phyloP scores from a whole-genome alignment of 2,888 invertebrate species.

The Melanostoma scalare region DNA sequence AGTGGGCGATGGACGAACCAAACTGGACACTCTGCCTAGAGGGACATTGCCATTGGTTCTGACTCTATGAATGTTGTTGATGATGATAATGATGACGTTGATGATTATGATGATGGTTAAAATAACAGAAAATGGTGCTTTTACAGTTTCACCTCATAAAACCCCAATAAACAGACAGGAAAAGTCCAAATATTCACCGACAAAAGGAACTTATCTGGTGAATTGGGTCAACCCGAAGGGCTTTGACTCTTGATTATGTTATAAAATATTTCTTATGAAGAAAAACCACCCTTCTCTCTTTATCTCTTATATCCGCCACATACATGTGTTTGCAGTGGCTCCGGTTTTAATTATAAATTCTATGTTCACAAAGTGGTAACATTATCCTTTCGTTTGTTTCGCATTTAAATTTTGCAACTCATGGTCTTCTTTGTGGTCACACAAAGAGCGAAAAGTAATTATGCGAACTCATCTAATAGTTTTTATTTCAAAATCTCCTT shows the following conservation, averaged over 20 bases:
- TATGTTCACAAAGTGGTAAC: slow-evolving; percentile 14
- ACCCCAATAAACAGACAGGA: slow-evolving; percentile 43
- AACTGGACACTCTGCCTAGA: slow-evolving; percentile 17
- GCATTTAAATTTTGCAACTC: neutral
- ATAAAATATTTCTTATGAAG: slow-evolving; percentile 18
- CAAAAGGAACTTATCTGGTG: slow-evolving; percentile 28
- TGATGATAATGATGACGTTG: neutral
- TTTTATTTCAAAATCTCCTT: slow-evolving; percentile 2
- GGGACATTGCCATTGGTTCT: neutral
- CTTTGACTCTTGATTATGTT: slow-evolving; percentile 29
- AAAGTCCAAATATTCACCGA: neutral
- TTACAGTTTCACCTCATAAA: slow-evolving; percentile 63
- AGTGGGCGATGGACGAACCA: slow-evolving; percentile 50
- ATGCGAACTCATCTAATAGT: slow-evolving; percentile 23
- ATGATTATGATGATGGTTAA: slow-evolving; percentile 19
- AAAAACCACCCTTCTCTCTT: neutral
- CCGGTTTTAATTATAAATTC: slow-evolving; percentile 36
- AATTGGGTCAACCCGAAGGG: slow-evolving; percentile 30
- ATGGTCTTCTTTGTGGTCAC: slow-evolving; percentile 25
- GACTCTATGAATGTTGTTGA: neutral
- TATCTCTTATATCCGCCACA: neutral
- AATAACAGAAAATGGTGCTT: slow-evolving; percentile 5
- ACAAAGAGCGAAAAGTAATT: slow-evolving; percentile 49
- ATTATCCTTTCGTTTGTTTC: slow-evolving; percentile 16
- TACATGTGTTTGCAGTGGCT: neutral